These are phyloP conservation scores for Drosophila littoralis DNA, from an alignment of 1,140 invertebrate genomes.

Conservation along the genomic window DNA sequence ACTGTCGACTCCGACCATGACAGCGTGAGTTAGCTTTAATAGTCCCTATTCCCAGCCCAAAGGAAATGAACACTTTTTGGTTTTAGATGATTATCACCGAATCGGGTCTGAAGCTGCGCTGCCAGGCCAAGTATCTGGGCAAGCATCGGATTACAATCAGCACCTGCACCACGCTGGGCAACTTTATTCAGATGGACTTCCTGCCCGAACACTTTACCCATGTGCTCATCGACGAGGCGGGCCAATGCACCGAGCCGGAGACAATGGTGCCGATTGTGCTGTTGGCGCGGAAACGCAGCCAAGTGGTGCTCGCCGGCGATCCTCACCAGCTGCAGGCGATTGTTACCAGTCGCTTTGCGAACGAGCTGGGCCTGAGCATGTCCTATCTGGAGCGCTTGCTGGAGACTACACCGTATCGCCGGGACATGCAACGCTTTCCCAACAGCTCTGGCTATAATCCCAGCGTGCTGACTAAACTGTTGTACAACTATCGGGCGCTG, in stretches of 20 bases:
- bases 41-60: too few species aligned
- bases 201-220: slow-evolving; percentile 93
- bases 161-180: slow-evolving; percentile 91
- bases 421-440: slow-evolving; percentile 85
- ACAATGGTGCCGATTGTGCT: slow-evolving; percentile 90
- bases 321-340: slow-evolving; percentile 96
- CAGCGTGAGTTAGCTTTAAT: slow-evolving; percentile 60
- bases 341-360: slow-evolving; percentile 88
- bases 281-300: slow-evolving; percentile 85
- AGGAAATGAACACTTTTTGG: slow-evolving; percentile 63
- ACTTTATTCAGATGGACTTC: slow-evolving; percentile 88
- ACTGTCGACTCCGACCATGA: slow-evolving; percentile 84
- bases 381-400: slow-evolving; percentile 91
- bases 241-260: slow-evolving; percentile 95
- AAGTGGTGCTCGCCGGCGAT: slow-evolving; percentile 95
- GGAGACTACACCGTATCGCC: slow-evolving; percentile 87
- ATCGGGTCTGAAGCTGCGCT: slow-evolving; percentile 88
- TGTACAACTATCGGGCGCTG: slow-evolving; percentile 92
- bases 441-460: slow-evolving; percentile 87
- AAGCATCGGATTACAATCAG: slow-evolving; percentile 91
- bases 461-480: slow-evolving; percentile 89
- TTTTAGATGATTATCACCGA: slow-evolving; percentile 91
- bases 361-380: slow-evolving; percentile 87
- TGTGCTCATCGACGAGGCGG: slow-evolving; percentile 95
- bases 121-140: slow-evolving; percentile 87